A percentile compares a stretch with the other conserved stretches of the same genome.
Evolutionary conservation across 2,888 invertebrate genomes (phyloP).

Genomic region (Proisotoma minuta): DNA sequence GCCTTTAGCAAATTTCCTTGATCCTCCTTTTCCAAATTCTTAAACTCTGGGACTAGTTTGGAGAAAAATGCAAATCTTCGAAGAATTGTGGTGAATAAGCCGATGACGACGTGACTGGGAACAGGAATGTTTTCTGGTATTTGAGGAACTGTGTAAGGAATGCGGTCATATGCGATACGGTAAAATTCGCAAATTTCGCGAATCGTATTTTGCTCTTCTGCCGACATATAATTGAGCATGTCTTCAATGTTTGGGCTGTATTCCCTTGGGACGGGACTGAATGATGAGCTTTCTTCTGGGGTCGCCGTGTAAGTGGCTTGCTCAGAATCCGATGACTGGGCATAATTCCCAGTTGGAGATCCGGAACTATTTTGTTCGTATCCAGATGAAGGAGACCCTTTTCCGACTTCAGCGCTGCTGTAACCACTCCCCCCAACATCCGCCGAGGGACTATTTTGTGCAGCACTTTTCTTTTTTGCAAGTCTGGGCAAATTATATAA

Average conservation of each 20-base stretch:
- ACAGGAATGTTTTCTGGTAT: constrained; percentile 22
- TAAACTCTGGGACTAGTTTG: constrained; percentile 48
- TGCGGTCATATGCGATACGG: constrained; percentile 47
- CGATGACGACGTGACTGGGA: constrained; percentile 48
- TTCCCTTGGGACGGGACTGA: constrained; percentile 25
- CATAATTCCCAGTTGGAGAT: no score
- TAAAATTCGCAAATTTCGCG: constrained; percentile 48
- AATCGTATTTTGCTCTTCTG: constrained; percentile 45
- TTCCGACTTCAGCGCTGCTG: no score
- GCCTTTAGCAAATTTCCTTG: constrained; percentile 49
- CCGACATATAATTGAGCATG: constrained; percentile 45
- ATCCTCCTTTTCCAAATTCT: constrained; percentile 44
- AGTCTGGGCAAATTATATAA: no score
- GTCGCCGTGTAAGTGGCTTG: no score
- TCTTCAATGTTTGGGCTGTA: constrained; percentile 41
- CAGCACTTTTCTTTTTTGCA: background rate
- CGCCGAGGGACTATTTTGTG: background rate
- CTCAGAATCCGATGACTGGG: no score
- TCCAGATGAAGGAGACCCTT: no score
- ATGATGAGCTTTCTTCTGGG: no score
- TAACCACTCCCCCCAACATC: background rate
- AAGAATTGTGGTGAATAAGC: constrained; percentile 50
- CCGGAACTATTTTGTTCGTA: no score
- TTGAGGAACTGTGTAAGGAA: constrained; percentile 45
- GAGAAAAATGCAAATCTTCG: constrained; percentile 49